Evolutionary conservation across 2,888 invertebrate genomes (phyloP).

Genomic region (Diarsia mendica): DNA sequence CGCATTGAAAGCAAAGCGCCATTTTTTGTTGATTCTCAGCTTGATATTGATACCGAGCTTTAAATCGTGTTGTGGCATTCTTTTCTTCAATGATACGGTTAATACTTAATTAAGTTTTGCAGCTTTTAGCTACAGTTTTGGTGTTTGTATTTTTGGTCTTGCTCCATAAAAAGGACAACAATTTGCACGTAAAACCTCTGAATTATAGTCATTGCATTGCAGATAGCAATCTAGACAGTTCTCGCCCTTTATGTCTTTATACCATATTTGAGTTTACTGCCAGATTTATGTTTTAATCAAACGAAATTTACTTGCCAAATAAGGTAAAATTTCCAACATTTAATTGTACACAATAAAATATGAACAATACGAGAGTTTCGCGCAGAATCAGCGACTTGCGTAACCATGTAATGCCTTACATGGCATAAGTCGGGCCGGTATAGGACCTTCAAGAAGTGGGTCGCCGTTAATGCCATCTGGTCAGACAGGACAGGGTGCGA

Average conservation of each 20-base stretch:
- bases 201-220: constrained; percentile 52
- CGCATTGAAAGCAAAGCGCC: constrained; percentile 71
- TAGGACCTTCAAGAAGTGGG: constrained; percentile 88
- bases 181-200: constrained; percentile 36
- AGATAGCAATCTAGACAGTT: constrained; percentile 54
- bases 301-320: constrained; percentile 53
- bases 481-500: constrained; percentile 81
- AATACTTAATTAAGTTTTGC: constrained; percentile 59
- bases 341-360: constrained; percentile 60
- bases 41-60: constrained; percentile 67
- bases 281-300: constrained; percentile 69
- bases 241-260: constrained; percentile 54
- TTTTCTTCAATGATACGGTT: constrained; percentile 64
- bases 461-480: constrained; percentile 88
- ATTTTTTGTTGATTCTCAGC: constrained; percentile 67
- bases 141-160: constrained; percentile 25
- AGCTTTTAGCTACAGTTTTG: constrained; percentile 40
- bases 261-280: constrained; percentile 43
- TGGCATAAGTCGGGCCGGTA: constrained; percentile 79
- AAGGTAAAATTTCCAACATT: constrained; percentile 59
- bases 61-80: constrained; percentile 68
- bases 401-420: constrained; percentile 85
- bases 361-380: constrained; percentile 67
- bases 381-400: constrained; percentile 74
- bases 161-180: constrained; percentile 28